Percentiles rank a stretch among this genome's conserved stretches.
phyloP scores from a whole-genome alignment of 1,140 invertebrate genomes.

The Drosophila carrolli region DNA sequence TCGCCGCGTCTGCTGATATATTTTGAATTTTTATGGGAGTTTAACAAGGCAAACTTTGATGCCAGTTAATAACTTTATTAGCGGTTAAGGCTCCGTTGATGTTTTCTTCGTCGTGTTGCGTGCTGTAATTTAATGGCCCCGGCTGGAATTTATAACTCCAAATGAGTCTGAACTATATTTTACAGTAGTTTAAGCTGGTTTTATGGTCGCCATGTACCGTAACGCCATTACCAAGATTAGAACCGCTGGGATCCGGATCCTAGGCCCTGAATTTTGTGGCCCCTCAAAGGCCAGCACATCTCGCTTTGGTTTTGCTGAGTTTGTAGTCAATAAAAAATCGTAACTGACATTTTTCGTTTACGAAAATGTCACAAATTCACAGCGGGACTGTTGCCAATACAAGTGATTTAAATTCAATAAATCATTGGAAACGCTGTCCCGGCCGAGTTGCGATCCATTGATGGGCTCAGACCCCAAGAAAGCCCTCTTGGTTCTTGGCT shows the following conservation, averaged over 20 bases:
- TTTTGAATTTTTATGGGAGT: constrained; percentile 75
- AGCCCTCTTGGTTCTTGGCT: not conserved
- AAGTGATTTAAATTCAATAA: constrained; percentile 85
- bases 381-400: constrained; percentile 84
- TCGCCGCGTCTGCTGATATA: constrained; percentile 54
- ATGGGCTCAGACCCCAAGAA: constrained; percentile 38
- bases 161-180: constrained; percentile 79
- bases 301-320: constrained; percentile 11
- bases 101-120: constrained; percentile 55
- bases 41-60: constrained; percentile 74
- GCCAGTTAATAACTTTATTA: constrained; percentile 79
- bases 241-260: constrained; percentile 24
- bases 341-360: constrained; percentile 85
- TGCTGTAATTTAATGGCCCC: constrained; percentile 57
- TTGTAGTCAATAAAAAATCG: constrained; percentile 80
- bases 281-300: not conserved
- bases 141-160: constrained; percentile 70
- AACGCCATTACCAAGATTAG: constrained; percentile 49
- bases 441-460: constrained; percentile 52
- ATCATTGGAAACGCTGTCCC: constrained; percentile 73
- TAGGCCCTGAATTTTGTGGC: constrained; percentile 48
- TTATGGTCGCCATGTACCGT: constrained; percentile 68
- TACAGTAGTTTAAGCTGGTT: constrained; percentile 72
- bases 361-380: constrained; percentile 85
- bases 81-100: constrained; percentile 22